These are phyloP conservation scores for Ifrita kowaldi DNA, from an alignment of 2,113 vertebrate genomes.

Conservation along the genomic window DNA sequence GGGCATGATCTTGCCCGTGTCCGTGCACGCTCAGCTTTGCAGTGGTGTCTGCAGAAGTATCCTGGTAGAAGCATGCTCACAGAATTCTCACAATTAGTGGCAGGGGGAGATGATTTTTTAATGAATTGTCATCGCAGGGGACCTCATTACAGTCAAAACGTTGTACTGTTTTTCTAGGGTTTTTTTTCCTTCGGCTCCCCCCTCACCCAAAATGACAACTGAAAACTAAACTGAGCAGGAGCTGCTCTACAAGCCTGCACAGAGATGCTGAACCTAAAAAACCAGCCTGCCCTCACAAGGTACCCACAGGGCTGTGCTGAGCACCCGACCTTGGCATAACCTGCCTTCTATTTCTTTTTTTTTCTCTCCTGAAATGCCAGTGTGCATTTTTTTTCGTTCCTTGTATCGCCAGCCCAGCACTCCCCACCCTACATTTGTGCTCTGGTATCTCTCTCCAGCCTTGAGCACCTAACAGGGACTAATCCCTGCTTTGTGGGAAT, in stretches of 20 bases:
- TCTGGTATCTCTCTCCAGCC: neutral
- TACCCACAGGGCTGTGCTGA: neutral
- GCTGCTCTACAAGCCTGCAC: neutral
- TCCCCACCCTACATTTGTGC: neutral
- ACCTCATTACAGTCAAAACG: neutral
- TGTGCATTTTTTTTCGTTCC: neutral
- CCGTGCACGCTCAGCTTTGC: neutral
- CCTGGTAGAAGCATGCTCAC: neutral
- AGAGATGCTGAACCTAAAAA: neutral
- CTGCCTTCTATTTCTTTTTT: neutral
- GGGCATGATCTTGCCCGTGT: neutral
- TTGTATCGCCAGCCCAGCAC: fast-evolving
- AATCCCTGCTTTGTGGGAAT: neutral
- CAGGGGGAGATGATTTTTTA: neutral
- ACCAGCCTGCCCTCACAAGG: neutral
- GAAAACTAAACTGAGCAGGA: neutral
- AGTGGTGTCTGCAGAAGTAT: neutral
- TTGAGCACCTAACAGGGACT: neutral
- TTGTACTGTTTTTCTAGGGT: neutral
- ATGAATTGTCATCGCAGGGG: neutral
- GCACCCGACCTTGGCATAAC: neutral
- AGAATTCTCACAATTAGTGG: neutral
- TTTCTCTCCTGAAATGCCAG: neutral
- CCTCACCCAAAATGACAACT: neutral
- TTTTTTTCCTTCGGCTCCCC: neutral